Evolutionary conservation across 1,140 invertebrate genomes (phyloP).

Genomic region (Papilio helenus): DNA sequence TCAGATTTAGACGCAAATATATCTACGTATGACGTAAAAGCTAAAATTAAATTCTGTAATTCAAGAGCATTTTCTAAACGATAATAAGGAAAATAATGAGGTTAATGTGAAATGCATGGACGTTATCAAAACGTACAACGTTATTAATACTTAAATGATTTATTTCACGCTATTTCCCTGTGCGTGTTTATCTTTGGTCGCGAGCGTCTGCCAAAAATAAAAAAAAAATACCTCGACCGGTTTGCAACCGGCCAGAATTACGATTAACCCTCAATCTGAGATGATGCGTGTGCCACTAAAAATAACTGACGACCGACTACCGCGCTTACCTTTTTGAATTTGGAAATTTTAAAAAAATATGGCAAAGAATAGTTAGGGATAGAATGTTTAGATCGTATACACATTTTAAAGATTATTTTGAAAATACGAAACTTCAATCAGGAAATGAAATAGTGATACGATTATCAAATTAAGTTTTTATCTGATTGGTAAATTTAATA

Average conservation of each 20-base stretch:
- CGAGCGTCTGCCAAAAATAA: constrained; percentile 50
- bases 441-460: not conserved
- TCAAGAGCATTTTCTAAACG: not conserved
- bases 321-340: not conserved
- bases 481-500: not conserved
- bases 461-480: not conserved
- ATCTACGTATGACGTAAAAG: not conserved
- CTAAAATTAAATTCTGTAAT: constrained; percentile 23
- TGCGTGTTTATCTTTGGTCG: constrained; percentile 52
- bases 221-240: constrained; percentile 66
- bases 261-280: constrained; percentile 72
- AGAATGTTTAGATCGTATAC: not conserved
- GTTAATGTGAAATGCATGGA: constrained; percentile 22
- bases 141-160: constrained; percentile 46
- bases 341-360: not conserved
- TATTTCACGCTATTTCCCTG: constrained; percentile 43
- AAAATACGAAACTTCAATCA: not conserved
- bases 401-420: not conserved
- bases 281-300: constrained; percentile 67
- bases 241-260: constrained; percentile 71
- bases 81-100: constrained; percentile 26
- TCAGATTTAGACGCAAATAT: not conserved
- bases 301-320: constrained; percentile 60
- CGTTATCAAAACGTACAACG: constrained; percentile 33
- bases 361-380: not conserved